A percentile compares a stretch with the other conserved stretches of the same genome.
phyloP scores from a whole-genome alignment of 2,797 vertebrate genomes.

The Phalanger gymnotis region DNA sequence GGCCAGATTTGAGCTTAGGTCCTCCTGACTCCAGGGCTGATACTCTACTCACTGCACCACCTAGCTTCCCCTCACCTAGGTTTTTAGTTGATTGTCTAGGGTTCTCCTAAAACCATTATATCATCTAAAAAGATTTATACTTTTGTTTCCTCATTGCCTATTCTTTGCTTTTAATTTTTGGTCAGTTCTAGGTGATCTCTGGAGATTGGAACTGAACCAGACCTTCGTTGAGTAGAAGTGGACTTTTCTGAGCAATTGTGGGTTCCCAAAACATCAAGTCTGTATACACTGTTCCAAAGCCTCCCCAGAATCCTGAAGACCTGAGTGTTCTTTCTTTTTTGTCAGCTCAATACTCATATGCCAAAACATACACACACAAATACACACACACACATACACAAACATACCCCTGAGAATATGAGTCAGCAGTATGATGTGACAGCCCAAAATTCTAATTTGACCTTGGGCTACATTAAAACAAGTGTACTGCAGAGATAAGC shows the following conservation, averaged over 20 bases:
- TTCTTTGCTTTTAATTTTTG: neutral
- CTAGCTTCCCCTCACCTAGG: too few relatives aligned
- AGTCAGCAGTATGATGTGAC: neutral
- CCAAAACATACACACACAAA: neutral
- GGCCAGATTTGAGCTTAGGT: too few relatives aligned
- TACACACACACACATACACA: neutral
- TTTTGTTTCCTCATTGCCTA: neutral
- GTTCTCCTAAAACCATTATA: neutral
- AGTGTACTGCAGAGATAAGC: neutral
- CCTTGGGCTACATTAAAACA: neutral
- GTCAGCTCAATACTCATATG: neutral
- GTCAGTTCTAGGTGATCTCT: neutral
- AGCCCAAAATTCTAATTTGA: neutral
- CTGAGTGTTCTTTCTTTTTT: neutral
- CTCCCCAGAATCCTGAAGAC: neutral
- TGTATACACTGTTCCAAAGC: neutral
- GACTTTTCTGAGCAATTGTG: neutral
- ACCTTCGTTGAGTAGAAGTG: neutral
- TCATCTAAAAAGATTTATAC: neutral
- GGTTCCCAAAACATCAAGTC: neutral
- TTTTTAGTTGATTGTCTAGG: neutral
- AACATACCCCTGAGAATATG: too few relatives aligned
- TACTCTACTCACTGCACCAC: too few relatives aligned
- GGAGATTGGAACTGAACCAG: neutral
- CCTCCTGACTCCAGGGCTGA: too few relatives aligned